Evolutionary conservation across 2,797 vertebrate species (phyloP).

Genomic region (Sebastes vulpes): DNA sequence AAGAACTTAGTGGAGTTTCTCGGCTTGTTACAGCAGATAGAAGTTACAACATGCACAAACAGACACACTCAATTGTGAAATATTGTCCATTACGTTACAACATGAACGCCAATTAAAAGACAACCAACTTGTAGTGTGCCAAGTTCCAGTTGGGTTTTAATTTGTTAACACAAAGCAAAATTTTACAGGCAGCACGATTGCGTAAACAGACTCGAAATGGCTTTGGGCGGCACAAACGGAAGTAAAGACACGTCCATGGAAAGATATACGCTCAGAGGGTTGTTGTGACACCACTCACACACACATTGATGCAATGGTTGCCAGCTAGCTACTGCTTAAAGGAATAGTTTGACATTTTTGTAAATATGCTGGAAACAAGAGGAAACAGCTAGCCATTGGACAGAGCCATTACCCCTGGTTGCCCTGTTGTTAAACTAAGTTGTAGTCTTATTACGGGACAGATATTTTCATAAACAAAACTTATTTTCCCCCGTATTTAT

Average conservation of each 20-base stretch:
- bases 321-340: neutral
- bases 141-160: neutral
- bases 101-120: neutral
- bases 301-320: neutral
- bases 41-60: constrained; percentile 2
- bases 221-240: neutral
- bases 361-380: no score
- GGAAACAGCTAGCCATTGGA: neutral
- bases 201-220: neutral
- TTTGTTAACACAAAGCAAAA: neutral
- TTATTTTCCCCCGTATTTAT: neutral
- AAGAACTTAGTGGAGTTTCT: neutral
- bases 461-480: neutral
- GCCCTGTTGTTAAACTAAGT: no score
- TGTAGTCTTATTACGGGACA: no score
- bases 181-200: neutral
- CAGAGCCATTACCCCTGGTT: neutral
- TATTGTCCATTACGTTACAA: neutral
- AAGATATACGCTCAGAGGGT: neutral
- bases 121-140: neutral
- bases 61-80: neutral
- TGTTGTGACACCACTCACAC: neutral
- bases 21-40: neutral
- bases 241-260: neutral
- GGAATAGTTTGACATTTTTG: neutral